Evolutionary conservation across 53 echinoderm and acorn worm species (phyloP).

Genomic region (Astropecten irregularis): DNA sequence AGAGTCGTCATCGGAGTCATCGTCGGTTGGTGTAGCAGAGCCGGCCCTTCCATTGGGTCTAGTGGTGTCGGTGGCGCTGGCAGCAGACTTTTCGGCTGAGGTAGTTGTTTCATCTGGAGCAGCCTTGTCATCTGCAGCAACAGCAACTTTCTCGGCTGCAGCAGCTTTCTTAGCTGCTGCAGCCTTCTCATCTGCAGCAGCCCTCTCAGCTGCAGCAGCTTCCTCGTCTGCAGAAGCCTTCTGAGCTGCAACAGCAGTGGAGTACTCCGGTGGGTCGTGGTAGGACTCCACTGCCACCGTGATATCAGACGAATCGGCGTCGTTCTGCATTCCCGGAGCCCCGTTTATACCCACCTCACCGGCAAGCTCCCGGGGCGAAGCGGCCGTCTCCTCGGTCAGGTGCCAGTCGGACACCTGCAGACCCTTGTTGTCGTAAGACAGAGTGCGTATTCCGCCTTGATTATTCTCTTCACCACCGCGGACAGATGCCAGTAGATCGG

Average conservation of each 20-base stretch:
- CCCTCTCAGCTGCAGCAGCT: too few relatives aligned
- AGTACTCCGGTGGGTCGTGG: conserved; percentile 40
- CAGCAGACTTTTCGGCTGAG: background rate
- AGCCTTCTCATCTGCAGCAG: too few relatives aligned
- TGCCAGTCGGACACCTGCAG: conserved; percentile 72
- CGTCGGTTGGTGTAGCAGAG: background rate
- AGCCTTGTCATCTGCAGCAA: background rate
- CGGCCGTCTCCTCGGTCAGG: conserved; percentile 6
- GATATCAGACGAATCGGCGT: conserved; percentile 30
- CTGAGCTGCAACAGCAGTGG: conserved; percentile 11
- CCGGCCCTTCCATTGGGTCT: background rate
- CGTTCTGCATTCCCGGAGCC: background rate
- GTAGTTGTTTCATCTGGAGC: background rate
- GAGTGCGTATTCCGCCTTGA: background rate
- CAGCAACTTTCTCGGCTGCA: background rate
- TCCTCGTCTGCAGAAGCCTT: too few relatives aligned
- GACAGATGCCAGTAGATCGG: conserved; percentile 48
- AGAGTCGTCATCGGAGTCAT: background rate
- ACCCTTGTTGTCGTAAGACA: conserved; percentile 67
- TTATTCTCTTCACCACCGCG: conserved; percentile 17
- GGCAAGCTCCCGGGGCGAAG: background rate
- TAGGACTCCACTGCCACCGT: conserved; percentile 37
- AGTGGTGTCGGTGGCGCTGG: background rate
- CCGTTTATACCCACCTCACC: background rate
- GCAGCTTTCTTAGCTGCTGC: background rate